Base-by-base conservation (phyloP, 2,113 vertebrate genomes). In the Chunga burmeisteri region DNA sequence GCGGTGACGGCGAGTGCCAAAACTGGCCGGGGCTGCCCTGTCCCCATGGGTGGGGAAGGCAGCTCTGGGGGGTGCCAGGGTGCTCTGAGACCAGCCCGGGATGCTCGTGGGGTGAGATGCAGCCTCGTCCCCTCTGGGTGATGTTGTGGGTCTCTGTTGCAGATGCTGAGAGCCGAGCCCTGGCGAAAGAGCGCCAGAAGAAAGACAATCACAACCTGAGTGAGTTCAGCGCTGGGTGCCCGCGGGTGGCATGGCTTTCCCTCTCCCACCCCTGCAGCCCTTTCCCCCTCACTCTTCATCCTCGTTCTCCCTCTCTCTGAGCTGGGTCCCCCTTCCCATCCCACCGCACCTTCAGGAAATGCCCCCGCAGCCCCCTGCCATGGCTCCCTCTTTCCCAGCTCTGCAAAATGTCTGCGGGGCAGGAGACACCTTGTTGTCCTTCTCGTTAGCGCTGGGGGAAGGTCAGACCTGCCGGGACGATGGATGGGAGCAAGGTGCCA, bases 141-240 rank as follows among this genome's bases (percentile, higher is more conserved):
- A 96, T 29, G 5, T 9, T 16, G 26, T 25, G 88, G 53, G 34
- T 73, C 98, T 98, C 71, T 85, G 84, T 96, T 97, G 96, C 98
- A 99, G 98, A 99, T 88, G 95, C 99, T 19, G 99, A 99, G 98
- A 99, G 98, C 85, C 98, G 99, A 88, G 99, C 99, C 12, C 88
- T 99, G 98, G 99, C 98, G 55, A 99, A 99, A 74, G 99, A 99
- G 95, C 98, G 99, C 71, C 99, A 99, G 98, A 99, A 99, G 97
- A 99, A 99, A 96, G 99, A 99, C 98, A 99, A 99, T 98, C 99
- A 99, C 98, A 99, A 99, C 97, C 98, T 99, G 72, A 99, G 99
- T 99, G 95, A 99, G 99, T 98, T 15, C 1, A 4, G 72, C 3
- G 19, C 44, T 52, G 62, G 13, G 36, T 83, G 61, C 34, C 73